phyloP scores from a whole-genome alignment of 2,113 vertebrate species.

The Lepus timidus region DNA sequence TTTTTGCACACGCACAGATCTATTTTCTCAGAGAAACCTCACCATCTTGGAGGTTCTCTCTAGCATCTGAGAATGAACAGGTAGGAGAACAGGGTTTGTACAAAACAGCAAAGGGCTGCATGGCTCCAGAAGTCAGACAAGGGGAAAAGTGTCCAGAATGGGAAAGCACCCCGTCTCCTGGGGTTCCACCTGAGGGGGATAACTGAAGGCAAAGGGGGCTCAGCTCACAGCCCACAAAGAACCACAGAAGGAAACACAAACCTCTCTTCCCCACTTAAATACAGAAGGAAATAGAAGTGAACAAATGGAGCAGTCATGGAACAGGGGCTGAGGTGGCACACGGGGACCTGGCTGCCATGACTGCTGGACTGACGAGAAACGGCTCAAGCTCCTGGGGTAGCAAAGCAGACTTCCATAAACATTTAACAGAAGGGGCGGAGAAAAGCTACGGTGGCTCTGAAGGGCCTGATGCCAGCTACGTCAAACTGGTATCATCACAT shows the following conservation, averaged over 20 bases:
- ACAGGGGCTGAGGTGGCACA: too few species aligned
- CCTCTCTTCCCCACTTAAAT: background rate
- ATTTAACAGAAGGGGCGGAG: too few species aligned
- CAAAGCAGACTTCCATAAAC: too few species aligned
- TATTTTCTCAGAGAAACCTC: slow-evolving; percentile 52
- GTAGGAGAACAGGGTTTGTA: background rate
- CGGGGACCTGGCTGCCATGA: too few species aligned
- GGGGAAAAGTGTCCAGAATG: background rate
- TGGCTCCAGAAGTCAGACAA: background rate
- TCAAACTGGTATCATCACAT: too few species aligned
- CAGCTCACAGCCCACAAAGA: slow-evolving; percentile 6
- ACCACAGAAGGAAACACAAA: background rate
- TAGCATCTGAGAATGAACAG: background rate
- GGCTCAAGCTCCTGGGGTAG: too few species aligned
- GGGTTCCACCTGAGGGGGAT: background rate
- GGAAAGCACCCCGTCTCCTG: background rate
- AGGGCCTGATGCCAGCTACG: too few species aligned
- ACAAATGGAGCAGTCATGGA: background rate
- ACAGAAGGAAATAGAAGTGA: slow-evolving; percentile 27
- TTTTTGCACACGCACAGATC: background rate
- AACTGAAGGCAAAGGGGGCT: background rate
- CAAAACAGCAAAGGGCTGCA: background rate
- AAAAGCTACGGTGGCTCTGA: too few species aligned
- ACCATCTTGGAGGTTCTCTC: background rate
- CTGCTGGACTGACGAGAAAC: too few species aligned